Evolutionary conservation across 2,113 vertebrate species (phyloP), one percentile per base, ranked within the genome.

Genomic region (Xenopus laevis): DNA sequence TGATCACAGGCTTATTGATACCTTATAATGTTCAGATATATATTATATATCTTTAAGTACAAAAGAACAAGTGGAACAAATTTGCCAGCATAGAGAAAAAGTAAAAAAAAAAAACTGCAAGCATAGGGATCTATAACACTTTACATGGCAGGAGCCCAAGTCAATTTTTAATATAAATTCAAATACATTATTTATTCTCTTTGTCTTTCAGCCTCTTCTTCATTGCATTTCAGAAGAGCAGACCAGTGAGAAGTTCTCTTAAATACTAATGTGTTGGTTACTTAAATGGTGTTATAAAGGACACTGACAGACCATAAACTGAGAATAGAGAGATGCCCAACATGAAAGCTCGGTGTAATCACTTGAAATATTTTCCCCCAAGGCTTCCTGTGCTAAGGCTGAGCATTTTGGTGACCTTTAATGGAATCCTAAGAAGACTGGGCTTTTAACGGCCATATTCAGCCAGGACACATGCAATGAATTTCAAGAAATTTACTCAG

Each of bases 331-430:
- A 64, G 66, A 11, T 63, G 58, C 47, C 46, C 46, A 63, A 63
- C 46, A 23, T 13, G 23, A 76, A 55, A 69, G 66, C 72, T 60
- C 21, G 2, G 17, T 3, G 40, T 74, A 67, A 58, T 58, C n/a
- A 44, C 33, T 65, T 65, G 44, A 57, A 58, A 74, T 50, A 69
- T 62, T 62, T 69, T 61, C 66, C 61, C 46, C 2, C 17, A 16
- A 69, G 73, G 58, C 27, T 55, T 62, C 46, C 61, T 46, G 20
- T 21, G 58, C 61, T 13, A 69, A 68, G 66, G 52, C 58, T n/a
- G n/a, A 63, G 61, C 66, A 55, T 50, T 57, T 59, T 69, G 10
- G 57, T 61, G 65, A 62, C 65, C 55, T 21, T 58, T 33, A 11
- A 23, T 69, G 66, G 47, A 58, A 45, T 59, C 46, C 58, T 55